Conservation (phyloP, 1,140 invertebrate species). For the Dreissena rostriformis region DNA sequence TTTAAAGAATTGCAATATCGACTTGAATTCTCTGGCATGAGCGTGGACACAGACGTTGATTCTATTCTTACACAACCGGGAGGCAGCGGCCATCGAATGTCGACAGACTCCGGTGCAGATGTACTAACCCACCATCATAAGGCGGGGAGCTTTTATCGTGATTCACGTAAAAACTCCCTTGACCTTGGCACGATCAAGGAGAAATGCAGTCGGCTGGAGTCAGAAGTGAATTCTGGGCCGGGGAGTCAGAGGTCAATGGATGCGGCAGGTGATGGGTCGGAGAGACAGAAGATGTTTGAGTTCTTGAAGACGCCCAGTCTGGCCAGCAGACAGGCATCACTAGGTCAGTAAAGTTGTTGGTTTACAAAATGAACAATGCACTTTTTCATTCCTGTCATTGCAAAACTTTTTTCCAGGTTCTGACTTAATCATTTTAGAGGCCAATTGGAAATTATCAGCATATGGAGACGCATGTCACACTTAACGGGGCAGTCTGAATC, state of each 20-base stretch:
- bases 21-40: constrained; percentile 73
- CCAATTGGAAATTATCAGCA: no score
- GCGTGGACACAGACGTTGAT: constrained; percentile 69
- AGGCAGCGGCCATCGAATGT: not conserved
- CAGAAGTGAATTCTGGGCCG: not conserved
- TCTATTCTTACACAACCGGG: constrained; percentile 7
- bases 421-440: no score
- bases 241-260: not conserved
- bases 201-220: constrained; percentile 31
- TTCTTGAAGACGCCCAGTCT: constrained; percentile 67
- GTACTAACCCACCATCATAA: not conserved
- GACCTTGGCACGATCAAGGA: constrained; percentile 47
- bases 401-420: no score
- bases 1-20: constrained; percentile 68
- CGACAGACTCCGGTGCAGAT: no score
- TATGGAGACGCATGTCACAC: no score
- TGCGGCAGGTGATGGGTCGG: not conserved
- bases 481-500: no score
- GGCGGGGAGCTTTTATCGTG: not conserved
- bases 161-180: constrained; percentile 46
- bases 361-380: no score
- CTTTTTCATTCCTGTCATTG: no score
- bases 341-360: not conserved
- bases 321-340: constrained; percentile 59
- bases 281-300: constrained; percentile 58